phyloP scores from a whole-genome alignment of 2,113 vertebrate species.

The Chaenogobius annularis region DNA sequence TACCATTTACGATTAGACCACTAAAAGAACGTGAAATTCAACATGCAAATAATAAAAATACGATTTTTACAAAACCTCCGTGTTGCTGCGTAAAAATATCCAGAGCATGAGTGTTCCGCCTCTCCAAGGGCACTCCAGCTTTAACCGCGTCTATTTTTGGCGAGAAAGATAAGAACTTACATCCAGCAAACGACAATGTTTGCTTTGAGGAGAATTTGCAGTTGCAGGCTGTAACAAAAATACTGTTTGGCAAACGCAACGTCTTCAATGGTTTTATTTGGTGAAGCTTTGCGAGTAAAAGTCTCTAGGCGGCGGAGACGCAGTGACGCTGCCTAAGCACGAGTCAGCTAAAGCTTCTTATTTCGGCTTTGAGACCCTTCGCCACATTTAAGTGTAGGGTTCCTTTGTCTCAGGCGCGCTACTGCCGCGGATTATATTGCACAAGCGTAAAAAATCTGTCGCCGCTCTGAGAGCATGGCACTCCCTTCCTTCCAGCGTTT shows the following conservation, averaged over 20 bases:
- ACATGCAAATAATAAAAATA: not conserved
- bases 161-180: constrained; percentile 47
- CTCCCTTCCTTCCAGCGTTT: constrained; percentile 59
- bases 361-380: constrained; percentile 31
- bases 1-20: not conserved
- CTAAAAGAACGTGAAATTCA: no score
- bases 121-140: constrained; percentile 44
- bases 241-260: not conserved
- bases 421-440: constrained; percentile 41
- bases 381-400: not conserved
- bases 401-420: constrained; percentile 33
- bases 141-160: constrained; percentile 66
- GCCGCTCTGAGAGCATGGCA: constrained; percentile 22
- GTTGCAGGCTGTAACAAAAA: not conserved
- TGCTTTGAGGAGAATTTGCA: not conserved
- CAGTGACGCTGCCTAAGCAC: constrained; percentile 39
- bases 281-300: constrained; percentile 24
- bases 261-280: constrained; percentile 7
- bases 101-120: constrained; percentile 20
- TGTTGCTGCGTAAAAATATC: constrained; percentile 45
- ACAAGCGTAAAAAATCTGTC: constrained; percentile 9
- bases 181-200: not conserved
- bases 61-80: not conserved
- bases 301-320: constrained; percentile 7
- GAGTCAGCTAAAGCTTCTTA: constrained; percentile 49